phyloP scores from a whole-genome alignment of 2,113 vertebrate species.

The Dolichotis patagonum region DNA sequence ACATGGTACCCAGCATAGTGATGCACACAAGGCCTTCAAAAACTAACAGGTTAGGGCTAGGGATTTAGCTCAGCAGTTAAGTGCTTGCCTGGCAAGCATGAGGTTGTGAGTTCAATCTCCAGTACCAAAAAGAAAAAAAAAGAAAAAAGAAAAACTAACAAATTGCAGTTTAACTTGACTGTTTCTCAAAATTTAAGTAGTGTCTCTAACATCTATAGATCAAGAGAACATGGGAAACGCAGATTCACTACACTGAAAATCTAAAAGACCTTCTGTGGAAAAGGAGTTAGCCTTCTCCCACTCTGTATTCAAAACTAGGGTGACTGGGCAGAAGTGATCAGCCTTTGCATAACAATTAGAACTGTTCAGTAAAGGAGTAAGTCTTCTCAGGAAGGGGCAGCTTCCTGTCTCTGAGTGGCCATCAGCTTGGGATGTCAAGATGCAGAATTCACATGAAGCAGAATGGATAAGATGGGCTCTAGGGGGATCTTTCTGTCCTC shows the following conservation, averaged over 20 bases:
- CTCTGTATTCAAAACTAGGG: neutral
- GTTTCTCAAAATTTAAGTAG: constrained; percentile 22
- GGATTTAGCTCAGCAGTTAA: too few species aligned
- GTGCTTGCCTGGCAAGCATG: too few species aligned
- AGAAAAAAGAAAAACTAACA: too few species aligned
- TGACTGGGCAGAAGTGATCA: neutral
- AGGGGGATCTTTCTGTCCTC: neutral
- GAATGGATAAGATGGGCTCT: neutral
- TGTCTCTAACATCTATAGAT: neutral
- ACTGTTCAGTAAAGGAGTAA: neutral
- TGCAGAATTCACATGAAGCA: neutral
- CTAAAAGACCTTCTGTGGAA: neutral
- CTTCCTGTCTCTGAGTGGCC: neutral
- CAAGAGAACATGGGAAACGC: neutral
- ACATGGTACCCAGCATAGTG: neutral
- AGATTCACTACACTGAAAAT: constrained; percentile 3
- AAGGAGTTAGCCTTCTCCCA: neutral
- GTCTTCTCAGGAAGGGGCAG: constrained; percentile 10
- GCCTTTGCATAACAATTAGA: neutral
- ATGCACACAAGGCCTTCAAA: neutral
- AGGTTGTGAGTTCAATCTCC: too few species aligned
- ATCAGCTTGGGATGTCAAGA: neutral
- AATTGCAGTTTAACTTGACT: neutral
- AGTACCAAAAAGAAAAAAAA: too few species aligned
- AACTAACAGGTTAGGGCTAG: too few species aligned